These are phyloP conservation scores for Procavia capensis DNA, from an alignment of 2,113 vertebrate species.

Conservation along the genomic window DNA sequence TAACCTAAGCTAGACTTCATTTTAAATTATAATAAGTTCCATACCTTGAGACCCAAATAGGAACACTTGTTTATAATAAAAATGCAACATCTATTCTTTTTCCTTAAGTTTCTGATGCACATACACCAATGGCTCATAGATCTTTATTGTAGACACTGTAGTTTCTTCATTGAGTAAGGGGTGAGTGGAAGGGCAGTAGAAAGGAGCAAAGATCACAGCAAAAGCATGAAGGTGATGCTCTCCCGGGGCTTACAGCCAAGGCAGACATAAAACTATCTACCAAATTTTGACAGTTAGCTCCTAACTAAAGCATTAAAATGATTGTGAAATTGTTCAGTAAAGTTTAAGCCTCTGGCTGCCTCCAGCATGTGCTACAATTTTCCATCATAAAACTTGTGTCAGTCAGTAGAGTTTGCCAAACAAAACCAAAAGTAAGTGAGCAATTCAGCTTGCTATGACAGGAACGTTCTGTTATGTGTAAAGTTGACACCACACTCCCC, in stretches of 20 bases:
- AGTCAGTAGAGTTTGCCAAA: neutral
- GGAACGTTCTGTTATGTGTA: neutral
- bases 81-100: neutral
- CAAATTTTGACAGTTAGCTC: neutral
- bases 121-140: neutral
- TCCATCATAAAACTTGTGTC: accelerated
- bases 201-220: neutral
- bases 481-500: neutral
- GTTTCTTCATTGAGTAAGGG: neutral
- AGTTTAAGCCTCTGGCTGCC: neutral
- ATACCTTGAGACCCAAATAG: neutral
- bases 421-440: neutral
- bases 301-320: neutral
- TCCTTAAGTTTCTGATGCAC: neutral
- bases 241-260: neutral
- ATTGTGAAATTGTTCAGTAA: too few relatives aligned
- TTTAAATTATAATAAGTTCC: neutral
- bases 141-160: neutral
- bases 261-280: neutral
- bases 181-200: neutral
- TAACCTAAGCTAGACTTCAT: neutral
- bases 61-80: neutral
- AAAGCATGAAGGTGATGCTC: neutral
- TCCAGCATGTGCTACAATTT: neutral
- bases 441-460: neutral